phyloP scores from a whole-genome alignment of 2,113 vertebrate genomes.

The Gymnogyps californianus region DNA sequence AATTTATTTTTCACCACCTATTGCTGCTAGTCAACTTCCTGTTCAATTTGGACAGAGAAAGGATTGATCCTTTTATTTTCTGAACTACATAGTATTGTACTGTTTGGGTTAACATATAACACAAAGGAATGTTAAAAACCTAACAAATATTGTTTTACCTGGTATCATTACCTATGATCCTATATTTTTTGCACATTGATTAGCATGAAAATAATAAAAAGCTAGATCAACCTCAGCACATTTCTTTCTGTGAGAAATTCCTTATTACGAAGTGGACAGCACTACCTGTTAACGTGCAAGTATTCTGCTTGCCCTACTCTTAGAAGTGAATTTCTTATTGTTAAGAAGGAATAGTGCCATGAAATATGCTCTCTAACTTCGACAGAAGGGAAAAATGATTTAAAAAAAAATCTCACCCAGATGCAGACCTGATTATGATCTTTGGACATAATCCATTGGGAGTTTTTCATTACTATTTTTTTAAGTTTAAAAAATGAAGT shows the following conservation, averaged over 20 bases:
- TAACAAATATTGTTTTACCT: neutral
- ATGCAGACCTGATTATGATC: neutral
- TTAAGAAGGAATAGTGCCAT: neutral
- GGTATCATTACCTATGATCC: neutral
- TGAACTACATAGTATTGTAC: neutral
- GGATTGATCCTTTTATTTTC: neutral
- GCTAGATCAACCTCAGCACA: neutral
- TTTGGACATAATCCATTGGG: neutral
- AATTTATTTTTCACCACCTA: neutral
- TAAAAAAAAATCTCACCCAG: neutral
- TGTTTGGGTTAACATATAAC: neutral
- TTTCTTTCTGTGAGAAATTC: neutral
- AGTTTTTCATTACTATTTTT: slow-evolving; percentile 17
- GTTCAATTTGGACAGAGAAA: neutral
- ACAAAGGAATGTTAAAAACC: neutral
- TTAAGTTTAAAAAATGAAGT: neutral
- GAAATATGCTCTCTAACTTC: neutral
- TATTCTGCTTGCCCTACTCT: neutral
- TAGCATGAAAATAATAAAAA: neutral
- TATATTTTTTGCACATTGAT: neutral
- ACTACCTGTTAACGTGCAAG: neutral
- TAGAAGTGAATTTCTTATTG: neutral
- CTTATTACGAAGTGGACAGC: neutral
- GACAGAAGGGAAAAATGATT: neutral
- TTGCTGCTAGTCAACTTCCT: neutral